Base-by-base conservation (phyloP, 2,113 vertebrate species). In the Thunnus thynnus region DNA sequence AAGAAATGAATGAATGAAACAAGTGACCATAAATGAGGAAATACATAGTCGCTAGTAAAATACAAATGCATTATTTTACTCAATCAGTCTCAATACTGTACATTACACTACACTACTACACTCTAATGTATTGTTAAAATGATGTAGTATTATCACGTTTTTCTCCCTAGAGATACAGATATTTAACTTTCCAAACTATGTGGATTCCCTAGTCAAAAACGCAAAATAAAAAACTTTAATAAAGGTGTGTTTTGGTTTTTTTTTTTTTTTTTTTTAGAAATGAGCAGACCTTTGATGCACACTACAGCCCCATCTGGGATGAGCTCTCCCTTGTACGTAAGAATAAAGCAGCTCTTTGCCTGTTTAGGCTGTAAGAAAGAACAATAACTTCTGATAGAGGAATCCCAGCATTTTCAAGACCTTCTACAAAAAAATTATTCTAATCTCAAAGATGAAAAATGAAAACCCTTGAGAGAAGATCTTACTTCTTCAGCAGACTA, bases 281-380 rank as follows among this genome's bases (percentile, higher is more conserved):
- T 3, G 46, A 70, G 30, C 60, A 51, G 74, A 46, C 50, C 76
- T 88, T 87, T 89, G 76, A 88, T 84, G 55, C 60, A 60, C 67
- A 65, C 51, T 68, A 54, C 25, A 60, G 65, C 20, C 25, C n/a
- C 83, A 80, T 64, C 55, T 85, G 76, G 72, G 69, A 74, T 71
- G 55, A 70, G 60, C 44, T 55, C 30, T 79, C 64, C 50, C 36
- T 80, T 54, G 46, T 76, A 73, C 76, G 62, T 51, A 55, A 64
- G 36, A 78, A 76, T 74, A 55, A 91, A 84, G 55, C 58, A 62
- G 46, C n/a, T 69, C 17, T 67, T 65, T 69, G 87, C 56, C 52
- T 78, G 36, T 61, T 84, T 76, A 25, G 4, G 32, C 30, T 50
- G 16, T 67, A 68, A 70, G 32, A 67, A 73, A 54, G 66, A 22